Evolutionary conservation across 2,113 vertebrate genomes (phyloP).

Genomic region (Gnathonemus echidnorhynchus): DNA sequence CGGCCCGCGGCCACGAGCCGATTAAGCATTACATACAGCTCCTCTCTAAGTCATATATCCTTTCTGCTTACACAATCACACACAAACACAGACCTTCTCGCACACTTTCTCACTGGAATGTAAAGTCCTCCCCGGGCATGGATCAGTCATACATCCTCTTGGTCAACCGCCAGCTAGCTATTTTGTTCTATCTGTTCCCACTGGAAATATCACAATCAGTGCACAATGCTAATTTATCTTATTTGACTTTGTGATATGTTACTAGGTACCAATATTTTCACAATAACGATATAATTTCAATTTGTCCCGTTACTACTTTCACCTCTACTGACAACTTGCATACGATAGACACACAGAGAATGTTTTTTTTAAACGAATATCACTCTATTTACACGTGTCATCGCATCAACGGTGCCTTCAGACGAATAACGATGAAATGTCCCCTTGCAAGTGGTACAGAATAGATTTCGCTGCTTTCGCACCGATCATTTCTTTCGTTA

Average conservation of each 20-base stretch:
- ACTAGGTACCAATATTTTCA: background rate
- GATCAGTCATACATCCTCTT: background rate
- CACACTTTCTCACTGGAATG: background rate
- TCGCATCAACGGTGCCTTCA: background rate
- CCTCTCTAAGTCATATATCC: background rate
- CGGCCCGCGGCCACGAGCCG: background rate
- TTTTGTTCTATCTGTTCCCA: background rate
- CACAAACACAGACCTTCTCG: background rate
- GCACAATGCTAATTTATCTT: background rate
- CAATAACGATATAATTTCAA: background rate
- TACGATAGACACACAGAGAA: background rate
- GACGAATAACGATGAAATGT: background rate
- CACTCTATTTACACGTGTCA: background rate
- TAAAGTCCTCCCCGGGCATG: background rate
- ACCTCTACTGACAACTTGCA: background rate
- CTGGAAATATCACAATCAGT: background rate
- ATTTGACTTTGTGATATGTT: background rate
- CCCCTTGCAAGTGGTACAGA: background rate
- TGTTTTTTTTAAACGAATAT: background rate
- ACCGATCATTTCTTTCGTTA: background rate
- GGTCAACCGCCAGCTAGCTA: background rate
- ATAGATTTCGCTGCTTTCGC: background rate
- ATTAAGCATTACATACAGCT: background rate
- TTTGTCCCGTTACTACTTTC: background rate
- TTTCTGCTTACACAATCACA: background rate